Evolutionary conservation across 2,113 vertebrate genomes (phyloP).

Genomic region (Amblyopsis rosae): DNA sequence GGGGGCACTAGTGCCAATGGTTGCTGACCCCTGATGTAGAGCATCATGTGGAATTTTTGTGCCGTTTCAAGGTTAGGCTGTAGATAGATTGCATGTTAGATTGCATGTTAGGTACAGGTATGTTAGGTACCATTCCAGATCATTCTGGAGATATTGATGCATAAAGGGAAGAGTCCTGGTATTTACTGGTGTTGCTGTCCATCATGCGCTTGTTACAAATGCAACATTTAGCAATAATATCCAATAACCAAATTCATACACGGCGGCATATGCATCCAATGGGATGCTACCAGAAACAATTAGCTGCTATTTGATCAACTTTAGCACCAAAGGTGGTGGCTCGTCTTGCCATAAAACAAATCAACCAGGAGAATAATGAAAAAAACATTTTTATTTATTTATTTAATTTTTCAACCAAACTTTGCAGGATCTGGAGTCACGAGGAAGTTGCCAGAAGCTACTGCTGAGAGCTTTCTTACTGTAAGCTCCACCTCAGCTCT

Average conservation of each 20-base stretch:
- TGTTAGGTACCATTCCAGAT: conserved; percentile 21
- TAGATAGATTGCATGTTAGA: conserved; percentile 15
- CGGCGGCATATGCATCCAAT: neutral
- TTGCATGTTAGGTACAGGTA: conserved; percentile 7
- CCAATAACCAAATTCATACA: neutral
- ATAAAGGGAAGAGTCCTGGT: conserved; percentile 6
- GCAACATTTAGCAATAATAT: neutral
- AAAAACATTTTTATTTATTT: conserved; percentile 29
- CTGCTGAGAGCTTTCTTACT: conserved; percentile 38
- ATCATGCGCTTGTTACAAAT: neutral
- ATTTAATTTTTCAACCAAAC: conserved; percentile 37
- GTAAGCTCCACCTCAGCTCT: conserved; percentile 58
- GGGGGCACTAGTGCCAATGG: too few relatives aligned
- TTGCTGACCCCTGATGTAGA: neutral
- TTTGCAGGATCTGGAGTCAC: conserved; percentile 43
- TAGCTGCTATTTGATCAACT: conserved; percentile 23
- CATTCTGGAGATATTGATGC: conserved; percentile 26
- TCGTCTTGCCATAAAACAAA: conserved; percentile 43
- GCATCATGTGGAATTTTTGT: conserved; percentile 61
- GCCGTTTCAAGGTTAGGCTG: conserved; percentile 67
- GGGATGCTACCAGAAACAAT: conserved; percentile 18
- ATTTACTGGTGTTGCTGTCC: neutral
- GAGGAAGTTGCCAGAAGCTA: conserved; percentile 52
- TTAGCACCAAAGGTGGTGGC: conserved; percentile 27
- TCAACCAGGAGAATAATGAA: neutral